These are phyloP conservation scores for Cremastobaeus sp. DNA, from an alignment of 2,888 invertebrate genomes.

Conservation along the genomic window DNA sequence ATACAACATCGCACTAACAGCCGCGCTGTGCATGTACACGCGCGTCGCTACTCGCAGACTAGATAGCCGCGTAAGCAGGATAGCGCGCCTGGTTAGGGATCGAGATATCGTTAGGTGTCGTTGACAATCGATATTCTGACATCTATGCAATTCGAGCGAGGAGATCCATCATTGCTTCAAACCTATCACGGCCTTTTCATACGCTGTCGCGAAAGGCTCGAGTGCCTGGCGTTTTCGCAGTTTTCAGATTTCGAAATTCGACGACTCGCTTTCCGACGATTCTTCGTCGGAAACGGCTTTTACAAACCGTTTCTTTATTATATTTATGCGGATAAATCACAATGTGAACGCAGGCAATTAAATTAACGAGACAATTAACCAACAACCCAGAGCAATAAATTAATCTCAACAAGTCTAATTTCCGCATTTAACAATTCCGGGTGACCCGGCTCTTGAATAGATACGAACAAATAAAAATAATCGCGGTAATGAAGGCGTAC, in stretches of 20 bases:
- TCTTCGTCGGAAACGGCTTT: no score
- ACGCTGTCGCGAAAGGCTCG: conserved; percentile 12
- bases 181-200: conserved; percentile 37
- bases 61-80: conserved; percentile 52
- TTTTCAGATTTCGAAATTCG: no score
- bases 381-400: conserved; percentile 7
- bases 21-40: conserved; percentile 37
- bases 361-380: no score
- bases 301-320: no score
- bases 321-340: no score
- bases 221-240: no score
- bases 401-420: conserved; percentile 6
- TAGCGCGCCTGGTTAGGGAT: conserved; percentile 57
- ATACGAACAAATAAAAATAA: conserved; percentile 23
- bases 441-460: conserved; percentile 3
- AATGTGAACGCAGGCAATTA: no score
- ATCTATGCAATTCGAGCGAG: conserved; percentile 65
- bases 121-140: conserved; percentile 68
- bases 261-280: no score
- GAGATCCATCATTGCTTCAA: conserved; percentile 61
- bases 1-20: conserved; percentile 46
- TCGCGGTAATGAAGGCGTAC: conserved; percentile 27
- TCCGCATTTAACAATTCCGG: conserved; percentile 4
- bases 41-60: conserved; percentile 37
- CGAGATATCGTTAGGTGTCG: conserved; percentile 64